Evolutionary conservation across 2,888 invertebrate species (phyloP).

Genomic region (Coelogynopora nodosa): DNA sequence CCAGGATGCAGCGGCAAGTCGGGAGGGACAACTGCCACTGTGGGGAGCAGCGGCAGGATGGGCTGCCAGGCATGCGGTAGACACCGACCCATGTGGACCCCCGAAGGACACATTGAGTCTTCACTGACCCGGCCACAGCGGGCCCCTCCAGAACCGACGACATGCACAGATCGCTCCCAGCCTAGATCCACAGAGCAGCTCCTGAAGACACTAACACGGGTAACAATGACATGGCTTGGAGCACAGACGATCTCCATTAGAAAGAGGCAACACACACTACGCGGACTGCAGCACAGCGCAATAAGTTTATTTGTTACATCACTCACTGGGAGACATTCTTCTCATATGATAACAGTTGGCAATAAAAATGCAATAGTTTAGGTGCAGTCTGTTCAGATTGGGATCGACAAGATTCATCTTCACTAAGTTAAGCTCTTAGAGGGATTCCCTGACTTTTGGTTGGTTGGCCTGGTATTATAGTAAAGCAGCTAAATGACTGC

Average conservation of each 20-base stretch:
- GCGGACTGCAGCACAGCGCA: too few species aligned
- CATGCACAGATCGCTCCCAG: background rate
- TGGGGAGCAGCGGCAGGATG: background rate
- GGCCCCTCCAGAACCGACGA: background rate
- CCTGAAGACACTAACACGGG: background rate
- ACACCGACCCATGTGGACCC: slow-evolving; percentile 40
- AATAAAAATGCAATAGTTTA: background rate
- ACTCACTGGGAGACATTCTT: background rate
- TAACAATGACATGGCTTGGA: slow-evolving; percentile 11
- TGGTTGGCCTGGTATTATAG: background rate
- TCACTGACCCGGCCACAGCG: background rate
- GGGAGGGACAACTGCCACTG: background rate
- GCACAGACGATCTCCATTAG: slow-evolving; percentile 13
- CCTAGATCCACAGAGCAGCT: background rate
- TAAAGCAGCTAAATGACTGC: background rate
- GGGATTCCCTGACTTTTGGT: background rate
- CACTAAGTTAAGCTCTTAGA: background rate
- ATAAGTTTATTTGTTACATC: too few species aligned
- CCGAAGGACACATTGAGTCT: background rate
- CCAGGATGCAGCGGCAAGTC: background rate
- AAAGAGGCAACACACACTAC: too few species aligned
- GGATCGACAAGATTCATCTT: background rate
- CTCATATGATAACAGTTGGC: background rate
- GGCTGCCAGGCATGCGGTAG: slow-evolving; percentile 3
- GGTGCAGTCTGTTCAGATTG: background rate